Evolutionary conservation across 2,113 vertebrate genomes (phyloP).

Genomic region (Corythaixoides concolor): DNA sequence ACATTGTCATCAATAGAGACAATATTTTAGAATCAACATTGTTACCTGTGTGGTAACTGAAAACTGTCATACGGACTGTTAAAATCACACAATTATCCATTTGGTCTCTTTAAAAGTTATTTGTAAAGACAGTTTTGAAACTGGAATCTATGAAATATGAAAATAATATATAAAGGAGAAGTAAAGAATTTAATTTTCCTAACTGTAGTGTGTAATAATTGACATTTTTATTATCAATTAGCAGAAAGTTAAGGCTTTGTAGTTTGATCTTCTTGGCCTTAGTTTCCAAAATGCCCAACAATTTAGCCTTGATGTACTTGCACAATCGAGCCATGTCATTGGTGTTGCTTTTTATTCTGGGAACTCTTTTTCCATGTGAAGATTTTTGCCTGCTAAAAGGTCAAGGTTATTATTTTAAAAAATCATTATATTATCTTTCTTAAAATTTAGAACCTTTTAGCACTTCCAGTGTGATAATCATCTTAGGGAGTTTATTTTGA

Average conservation of each 20-base stretch:
- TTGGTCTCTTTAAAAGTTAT: not conserved
- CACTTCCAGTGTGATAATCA: not conserved
- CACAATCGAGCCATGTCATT: not conserved
- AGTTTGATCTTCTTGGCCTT: not conserved
- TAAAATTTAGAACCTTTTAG: not conserved
- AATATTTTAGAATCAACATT: not conserved
- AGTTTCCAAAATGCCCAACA: not conserved
- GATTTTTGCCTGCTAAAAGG: not conserved
- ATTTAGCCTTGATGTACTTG: not conserved
- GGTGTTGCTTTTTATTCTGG: not conserved
- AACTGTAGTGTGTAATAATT: not conserved
- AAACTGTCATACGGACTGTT: not conserved
- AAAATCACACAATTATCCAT: not conserved
- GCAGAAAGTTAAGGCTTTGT: not conserved
- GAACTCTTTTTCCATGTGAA: not conserved
- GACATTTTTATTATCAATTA: not conserved
- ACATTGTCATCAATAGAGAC: accelerated
- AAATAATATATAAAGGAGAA: not conserved
- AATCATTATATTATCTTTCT: not conserved
- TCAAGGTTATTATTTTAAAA: not conserved
- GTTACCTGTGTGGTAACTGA: not conserved
- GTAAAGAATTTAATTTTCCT: not conserved
- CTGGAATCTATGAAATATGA: not conserved
- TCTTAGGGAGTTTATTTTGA: not conserved
- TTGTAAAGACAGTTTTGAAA: not conserved